Evolutionary conservation across 2,888 invertebrate species (phyloP).

Genomic region (Agrenia bidenticulata): DNA sequence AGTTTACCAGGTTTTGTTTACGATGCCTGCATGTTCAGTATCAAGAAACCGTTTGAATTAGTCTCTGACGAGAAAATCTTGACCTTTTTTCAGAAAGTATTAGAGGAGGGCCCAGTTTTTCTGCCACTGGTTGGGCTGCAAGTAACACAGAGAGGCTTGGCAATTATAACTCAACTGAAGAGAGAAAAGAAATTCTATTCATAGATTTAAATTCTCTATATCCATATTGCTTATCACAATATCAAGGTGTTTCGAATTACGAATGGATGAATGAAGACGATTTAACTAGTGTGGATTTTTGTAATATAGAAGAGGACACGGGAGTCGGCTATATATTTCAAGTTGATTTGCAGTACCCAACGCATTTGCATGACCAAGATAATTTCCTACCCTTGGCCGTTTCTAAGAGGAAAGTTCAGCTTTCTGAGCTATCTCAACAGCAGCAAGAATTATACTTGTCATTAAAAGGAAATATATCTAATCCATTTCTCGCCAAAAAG

Average conservation of each 20-base stretch:
- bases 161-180: background rate
- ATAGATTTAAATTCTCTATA: background rate
- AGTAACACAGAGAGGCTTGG: background rate
- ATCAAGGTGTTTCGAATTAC: background rate
- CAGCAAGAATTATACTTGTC: background rate
- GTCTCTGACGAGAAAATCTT: background rate
- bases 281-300: background rate
- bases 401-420: background rate
- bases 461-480: background rate
- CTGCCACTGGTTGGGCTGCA: background rate
- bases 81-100: background rate
- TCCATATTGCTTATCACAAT: background rate
- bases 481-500: background rate
- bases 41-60: background rate
- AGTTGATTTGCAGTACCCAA: background rate
- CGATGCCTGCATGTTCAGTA: background rate
- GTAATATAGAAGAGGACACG: background rate
- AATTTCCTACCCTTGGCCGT: background rate
- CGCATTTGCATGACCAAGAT: background rate
- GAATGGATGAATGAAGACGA: background rate
- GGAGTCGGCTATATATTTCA: constrained; percentile 12
- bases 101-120: background rate
- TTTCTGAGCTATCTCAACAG: background rate
- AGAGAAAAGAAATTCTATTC: constrained; percentile 3
- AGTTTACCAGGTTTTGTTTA: background rate